A percentile compares a stretch with the other conserved stretches of the same genome.
phyloP scores from a whole-genome alignment of 2,888 invertebrate species.

The Enchytraeus crypticus region DNA sequence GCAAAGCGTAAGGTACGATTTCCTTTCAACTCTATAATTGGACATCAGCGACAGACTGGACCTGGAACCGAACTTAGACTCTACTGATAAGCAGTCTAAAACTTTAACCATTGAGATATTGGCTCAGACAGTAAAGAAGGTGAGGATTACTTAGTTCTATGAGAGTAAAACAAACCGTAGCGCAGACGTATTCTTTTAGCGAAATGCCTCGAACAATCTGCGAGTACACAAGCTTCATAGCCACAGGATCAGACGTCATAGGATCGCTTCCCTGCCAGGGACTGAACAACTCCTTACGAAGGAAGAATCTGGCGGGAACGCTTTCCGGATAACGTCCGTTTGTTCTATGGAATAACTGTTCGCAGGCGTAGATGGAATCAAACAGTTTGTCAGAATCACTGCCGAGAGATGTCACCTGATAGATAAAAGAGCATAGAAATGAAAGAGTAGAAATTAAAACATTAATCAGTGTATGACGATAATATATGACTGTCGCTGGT shows the following conservation, averaged over 20 bases:
- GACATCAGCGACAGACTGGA: no score
- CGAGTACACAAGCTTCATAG: slow-evolving; percentile 19
- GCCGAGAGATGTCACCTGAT: slow-evolving; percentile 24
- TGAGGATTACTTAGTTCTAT: background rate
- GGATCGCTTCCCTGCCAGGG: slow-evolving; percentile 17
- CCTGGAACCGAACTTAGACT: no score
- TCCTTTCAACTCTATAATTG: no score
- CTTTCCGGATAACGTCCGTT: background rate
- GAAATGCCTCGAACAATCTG: slow-evolving; percentile 23
- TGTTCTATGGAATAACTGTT: slow-evolving; percentile 15
- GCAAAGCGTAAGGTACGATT: no score
- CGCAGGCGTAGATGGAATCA: slow-evolving; percentile 24
- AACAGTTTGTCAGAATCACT: slow-evolving; percentile 22
- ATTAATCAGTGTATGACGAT: no score
- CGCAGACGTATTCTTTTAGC: slow-evolving; percentile 23
- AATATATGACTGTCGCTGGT: no score
- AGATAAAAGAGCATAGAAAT: no score
- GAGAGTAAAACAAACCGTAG: slow-evolving; percentile 10
- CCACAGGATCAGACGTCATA: slow-evolving; percentile 7
- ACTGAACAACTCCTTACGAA: slow-evolving; percentile 22
- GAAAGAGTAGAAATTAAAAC: no score
- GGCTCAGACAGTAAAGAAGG: no score
- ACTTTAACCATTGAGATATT: no score
- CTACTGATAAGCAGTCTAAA: no score
- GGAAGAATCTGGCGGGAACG: background rate